Conservation (phyloP, 2,888 invertebrate species). For the Meteorus cinctellus region DNA sequence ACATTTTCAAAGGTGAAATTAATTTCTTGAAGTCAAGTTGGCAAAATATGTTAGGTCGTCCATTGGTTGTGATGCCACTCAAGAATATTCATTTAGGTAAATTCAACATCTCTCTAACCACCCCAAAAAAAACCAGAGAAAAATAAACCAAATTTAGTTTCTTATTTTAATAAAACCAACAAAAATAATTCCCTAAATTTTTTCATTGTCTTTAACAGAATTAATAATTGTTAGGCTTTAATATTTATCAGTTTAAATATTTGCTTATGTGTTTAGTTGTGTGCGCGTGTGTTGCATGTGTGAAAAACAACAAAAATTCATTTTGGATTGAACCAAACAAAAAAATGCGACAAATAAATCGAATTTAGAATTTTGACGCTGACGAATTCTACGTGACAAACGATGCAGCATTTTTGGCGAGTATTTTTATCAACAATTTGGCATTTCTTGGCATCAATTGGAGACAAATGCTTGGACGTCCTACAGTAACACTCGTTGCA, state of each 20-base stretch:
- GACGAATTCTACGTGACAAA: constrained; percentile 98
- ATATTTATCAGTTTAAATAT: not conserved
- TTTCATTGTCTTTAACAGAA: no score
- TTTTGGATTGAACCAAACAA: constrained; percentile 25
- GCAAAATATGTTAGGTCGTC: constrained; percentile 98
- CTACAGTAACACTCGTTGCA: constrained; percentile 92
- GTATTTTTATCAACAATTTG: constrained; percentile 94
- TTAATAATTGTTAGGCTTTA: not conserved
- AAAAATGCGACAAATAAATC: constrained; percentile 58
- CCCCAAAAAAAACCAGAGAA: not conserved
- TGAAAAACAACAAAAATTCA: not conserved
- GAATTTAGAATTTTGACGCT: constrained; percentile 87
- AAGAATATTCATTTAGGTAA: constrained; percentile 93
- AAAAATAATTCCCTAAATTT: no score
- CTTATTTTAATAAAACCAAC: no score
- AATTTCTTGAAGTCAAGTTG: constrained; percentile 98
- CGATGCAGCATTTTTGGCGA: constrained; percentile 95
- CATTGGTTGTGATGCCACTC: constrained; percentile 93
- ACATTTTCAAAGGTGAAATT: constrained; percentile 97
- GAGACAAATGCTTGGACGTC: constrained; percentile 97
- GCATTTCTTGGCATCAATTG: constrained; percentile 97
- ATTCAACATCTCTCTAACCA: not conserved
- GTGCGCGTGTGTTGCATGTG: constrained; percentile 33
- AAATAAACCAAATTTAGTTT: no score
- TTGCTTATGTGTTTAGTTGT: constrained; percentile 40